These are phyloP conservation scores for Eutrigla gurnardus DNA, from an alignment of 2,797 vertebrate species.

Conservation along the genomic window DNA sequence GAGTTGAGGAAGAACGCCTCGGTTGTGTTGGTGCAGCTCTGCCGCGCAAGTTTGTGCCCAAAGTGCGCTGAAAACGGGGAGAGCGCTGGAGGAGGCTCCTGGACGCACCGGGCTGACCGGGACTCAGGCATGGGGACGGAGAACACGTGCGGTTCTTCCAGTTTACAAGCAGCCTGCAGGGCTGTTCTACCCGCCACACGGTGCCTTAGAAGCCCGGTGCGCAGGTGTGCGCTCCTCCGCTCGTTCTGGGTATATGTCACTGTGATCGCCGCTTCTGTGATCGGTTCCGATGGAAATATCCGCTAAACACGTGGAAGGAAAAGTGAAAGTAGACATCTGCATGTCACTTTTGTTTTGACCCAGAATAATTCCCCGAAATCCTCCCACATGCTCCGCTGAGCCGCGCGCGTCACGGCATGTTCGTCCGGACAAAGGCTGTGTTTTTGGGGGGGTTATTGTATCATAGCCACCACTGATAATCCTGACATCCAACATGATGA, in stretches of 20 bases:
- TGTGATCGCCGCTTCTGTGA: constrained; percentile 7
- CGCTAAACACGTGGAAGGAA: constrained; percentile 27
- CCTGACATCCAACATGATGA: constrained; percentile 56
- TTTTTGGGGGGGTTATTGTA: constrained; percentile 5
- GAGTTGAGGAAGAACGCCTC: constrained; percentile 19
- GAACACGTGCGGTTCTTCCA: constrained; percentile 44
- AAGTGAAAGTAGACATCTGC: constrained; percentile 58
- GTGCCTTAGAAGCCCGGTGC: constrained; percentile 25
- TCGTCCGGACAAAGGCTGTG: neutral
- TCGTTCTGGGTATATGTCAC: constrained; percentile 44
- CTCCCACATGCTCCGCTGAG: constrained; percentile 7
- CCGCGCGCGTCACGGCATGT: constrained; percentile 39
- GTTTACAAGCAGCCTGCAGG: constrained; percentile 29
- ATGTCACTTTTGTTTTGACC: constrained; percentile 35
- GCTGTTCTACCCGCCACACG: neutral
- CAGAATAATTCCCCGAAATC: neutral
- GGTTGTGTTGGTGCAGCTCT: constrained; percentile 27
- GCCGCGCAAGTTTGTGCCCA: constrained; percentile 53
- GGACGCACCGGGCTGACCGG: no score
- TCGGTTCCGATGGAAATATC: constrained; percentile 28
- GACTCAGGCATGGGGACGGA: neutral
- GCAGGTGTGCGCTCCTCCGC: constrained; percentile 15
- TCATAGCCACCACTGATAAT: constrained; percentile 25
- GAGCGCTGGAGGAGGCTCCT: no score
- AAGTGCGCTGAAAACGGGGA: constrained; percentile 39